Percentiles rank a stretch among this genome's conserved stretches.
These are phyloP conservation scores for Cyanocitta stelleri DNA, from an alignment of 2,113 vertebrate genomes.

Conservation along the genomic window DNA sequence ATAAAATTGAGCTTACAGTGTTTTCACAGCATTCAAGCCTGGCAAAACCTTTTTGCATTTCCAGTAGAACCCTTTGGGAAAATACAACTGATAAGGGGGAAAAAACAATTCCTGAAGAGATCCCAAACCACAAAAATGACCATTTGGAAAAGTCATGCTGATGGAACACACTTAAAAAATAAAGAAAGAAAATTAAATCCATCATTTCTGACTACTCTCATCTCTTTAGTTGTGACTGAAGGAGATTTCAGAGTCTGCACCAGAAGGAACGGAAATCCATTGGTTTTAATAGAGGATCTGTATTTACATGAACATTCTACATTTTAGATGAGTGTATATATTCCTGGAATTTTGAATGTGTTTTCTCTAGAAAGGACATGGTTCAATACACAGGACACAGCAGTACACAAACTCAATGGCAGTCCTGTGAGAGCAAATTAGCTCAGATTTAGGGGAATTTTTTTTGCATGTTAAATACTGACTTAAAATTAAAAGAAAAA, in stretches of 20 bases:
- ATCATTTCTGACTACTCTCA: not conserved
- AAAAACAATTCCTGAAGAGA: not conserved
- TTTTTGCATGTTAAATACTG: not conserved
- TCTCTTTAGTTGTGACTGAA: not conserved
- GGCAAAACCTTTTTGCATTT: not conserved
- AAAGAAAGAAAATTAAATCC: not conserved
- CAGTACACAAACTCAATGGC: not conserved
- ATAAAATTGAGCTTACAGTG: not conserved
- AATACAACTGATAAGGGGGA: not conserved
- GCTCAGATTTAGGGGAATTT: not conserved
- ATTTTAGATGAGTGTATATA: not conserved
- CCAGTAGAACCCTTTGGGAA: not conserved
- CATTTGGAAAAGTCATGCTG: not conserved
- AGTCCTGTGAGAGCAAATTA: not conserved
- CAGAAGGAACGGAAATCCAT: not conserved
- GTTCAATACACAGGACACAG: not conserved
- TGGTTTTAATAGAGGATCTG: not conserved
- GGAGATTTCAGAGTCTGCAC: not conserved
- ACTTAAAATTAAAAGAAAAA: not conserved
- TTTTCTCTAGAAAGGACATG: not conserved
- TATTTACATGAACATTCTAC: not conserved
- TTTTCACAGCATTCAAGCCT: not conserved
- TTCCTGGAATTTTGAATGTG: not conserved
- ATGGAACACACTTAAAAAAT: not conserved
- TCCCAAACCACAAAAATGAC: not conserved